A percentile compares a stretch with the other conserved stretches of the same genome.
phyloP scores from a whole-genome alignment of 2,797 vertebrate genomes.

The Phrynocephalus vlangalii region DNA sequence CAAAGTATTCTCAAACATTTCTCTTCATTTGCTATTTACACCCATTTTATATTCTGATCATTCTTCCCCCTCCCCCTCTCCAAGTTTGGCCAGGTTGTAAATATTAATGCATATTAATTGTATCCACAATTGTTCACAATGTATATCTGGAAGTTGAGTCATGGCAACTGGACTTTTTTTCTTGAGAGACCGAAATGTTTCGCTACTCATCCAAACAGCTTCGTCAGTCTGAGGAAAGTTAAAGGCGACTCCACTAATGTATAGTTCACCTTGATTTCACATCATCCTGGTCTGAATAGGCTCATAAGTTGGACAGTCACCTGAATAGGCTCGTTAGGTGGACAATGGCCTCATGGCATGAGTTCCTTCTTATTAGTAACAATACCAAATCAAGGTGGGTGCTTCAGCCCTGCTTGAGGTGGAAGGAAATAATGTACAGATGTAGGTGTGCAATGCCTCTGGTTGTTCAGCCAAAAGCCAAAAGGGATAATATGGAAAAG shows the following conservation, averaged over 20 bases:
- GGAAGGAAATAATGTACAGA: neutral
- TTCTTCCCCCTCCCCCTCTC: neutral
- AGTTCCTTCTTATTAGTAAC: neutral
- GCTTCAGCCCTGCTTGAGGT: neutral
- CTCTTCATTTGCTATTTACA: slow-evolving; percentile 21
- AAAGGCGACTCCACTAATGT: no score
- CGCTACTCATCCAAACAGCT: no score
- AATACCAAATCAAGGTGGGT: neutral
- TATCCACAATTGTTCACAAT: slow-evolving; percentile 23
- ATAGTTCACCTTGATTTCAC: no score
- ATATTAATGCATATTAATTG: slow-evolving; percentile 23
- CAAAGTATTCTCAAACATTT: neutral
- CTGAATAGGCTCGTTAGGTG: no score
- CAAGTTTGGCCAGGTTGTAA: neutral
- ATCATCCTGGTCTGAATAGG: no score
- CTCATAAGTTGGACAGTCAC: no score
- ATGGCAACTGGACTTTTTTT: no score
- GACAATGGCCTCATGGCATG: neutral
- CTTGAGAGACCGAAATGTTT: no score
- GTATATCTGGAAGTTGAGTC: neutral
- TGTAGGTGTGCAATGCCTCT: neutral
- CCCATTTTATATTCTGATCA: neutral
- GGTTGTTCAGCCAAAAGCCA: neutral
- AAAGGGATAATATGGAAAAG: neutral
- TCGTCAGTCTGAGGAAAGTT: no score